Percentiles rank a stretch among this genome's conserved stretches.
Evolutionary conservation across 2,113 vertebrate species (phyloP).

Genomic region (Rhegmatorhina hoffmannsi): DNA sequence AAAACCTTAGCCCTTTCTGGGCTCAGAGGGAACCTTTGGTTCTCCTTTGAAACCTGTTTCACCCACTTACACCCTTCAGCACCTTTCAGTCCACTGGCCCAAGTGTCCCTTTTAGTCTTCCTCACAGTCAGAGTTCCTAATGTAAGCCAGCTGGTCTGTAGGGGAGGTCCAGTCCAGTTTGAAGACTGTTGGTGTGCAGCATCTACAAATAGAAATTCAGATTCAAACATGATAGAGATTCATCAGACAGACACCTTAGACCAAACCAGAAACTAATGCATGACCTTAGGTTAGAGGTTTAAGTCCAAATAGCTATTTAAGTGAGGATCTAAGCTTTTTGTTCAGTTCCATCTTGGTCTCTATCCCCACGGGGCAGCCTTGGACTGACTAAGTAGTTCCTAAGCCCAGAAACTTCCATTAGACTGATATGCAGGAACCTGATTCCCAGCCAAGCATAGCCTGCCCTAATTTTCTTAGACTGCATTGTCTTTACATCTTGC

Average conservation of each 20-base stretch:
- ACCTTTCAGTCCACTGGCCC: not conserved
- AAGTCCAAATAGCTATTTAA: not conserved
- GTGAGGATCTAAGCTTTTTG: not conserved
- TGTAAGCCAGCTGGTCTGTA: not conserved
- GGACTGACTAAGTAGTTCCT: not conserved
- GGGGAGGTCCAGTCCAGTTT: not conserved
- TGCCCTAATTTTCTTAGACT: not conserved
- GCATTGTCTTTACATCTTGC: not conserved
- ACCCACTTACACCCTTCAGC: not conserved
- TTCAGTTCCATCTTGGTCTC: not conserved
- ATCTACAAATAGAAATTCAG: not conserved
- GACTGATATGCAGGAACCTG: not conserved
- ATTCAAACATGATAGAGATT: not conserved
- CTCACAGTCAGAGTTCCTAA: not conserved
- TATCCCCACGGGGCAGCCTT: accelerated
- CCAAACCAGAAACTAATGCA: not conserved
- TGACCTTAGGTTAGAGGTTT: not conserved
- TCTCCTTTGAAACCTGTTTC: not conserved
- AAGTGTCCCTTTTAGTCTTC: not conserved
- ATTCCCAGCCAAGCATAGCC: not conserved
- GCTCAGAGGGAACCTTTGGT: not conserved
- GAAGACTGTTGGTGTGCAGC: not conserved
- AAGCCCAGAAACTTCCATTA: not conserved
- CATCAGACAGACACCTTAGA: not conserved
- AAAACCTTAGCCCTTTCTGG: not conserved